phyloP scores from a whole-genome alignment of 1,140 invertebrate genomes.

The Drosophila punjabiensis region DNA sequence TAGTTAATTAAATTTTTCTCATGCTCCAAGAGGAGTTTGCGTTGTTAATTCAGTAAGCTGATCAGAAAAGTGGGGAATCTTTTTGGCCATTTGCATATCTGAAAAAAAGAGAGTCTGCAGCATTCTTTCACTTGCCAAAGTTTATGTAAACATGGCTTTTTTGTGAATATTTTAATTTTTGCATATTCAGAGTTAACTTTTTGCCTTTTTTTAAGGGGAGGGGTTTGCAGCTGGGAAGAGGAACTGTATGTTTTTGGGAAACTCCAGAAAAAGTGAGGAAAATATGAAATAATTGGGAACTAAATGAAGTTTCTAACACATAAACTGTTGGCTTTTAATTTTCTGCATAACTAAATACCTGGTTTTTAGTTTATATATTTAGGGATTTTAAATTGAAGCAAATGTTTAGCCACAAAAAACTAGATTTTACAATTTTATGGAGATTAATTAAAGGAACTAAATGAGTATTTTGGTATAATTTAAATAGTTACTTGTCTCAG shows the following conservation, averaged over 20 bases:
- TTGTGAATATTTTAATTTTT: background rate
- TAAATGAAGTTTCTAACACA: background rate
- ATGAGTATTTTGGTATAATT: background rate
- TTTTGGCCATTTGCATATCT: slow-evolving; percentile 33
- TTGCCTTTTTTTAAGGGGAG: background rate
- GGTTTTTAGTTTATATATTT: background rate
- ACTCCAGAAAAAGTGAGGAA: no score
- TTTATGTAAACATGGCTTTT: slow-evolving; percentile 15
- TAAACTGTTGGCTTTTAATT: background rate
- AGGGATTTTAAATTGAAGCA: background rate
- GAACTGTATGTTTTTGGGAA: background rate
- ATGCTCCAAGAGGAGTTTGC: slow-evolving; percentile 9
- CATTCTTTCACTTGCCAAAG: slow-evolving; percentile 9
- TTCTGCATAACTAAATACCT: background rate
- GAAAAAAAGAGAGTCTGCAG: background rate
- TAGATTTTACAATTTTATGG: background rate
- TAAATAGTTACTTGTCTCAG: background rate
- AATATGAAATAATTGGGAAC: background rate
- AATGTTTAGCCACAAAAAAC: background rate
- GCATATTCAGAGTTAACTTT: background rate
- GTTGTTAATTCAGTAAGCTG: slow-evolving; percentile 23
- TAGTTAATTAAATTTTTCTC: slow-evolving; percentile 34
- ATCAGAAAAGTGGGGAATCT: background rate
- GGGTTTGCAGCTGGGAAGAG: background rate
- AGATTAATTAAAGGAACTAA: background rate